Conservation (phyloP, 1,140 invertebrate genomes). For the Daktulosphaira vitifoliae region DNA sequence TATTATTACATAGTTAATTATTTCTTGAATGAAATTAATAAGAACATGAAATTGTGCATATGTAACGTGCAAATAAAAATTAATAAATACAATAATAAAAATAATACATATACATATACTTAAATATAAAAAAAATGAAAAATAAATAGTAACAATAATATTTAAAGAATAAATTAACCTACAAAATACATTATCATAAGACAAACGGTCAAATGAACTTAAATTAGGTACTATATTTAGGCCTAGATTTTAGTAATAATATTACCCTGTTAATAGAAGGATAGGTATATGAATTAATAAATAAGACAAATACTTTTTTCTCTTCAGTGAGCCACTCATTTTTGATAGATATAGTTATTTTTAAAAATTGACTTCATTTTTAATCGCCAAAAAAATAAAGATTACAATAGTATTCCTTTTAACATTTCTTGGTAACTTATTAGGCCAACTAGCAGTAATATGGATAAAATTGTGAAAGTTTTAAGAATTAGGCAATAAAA, state of each 20-base stretch:
- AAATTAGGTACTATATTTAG: conserved; percentile 2
- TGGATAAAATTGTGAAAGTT: neutral
- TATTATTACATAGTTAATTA: neutral
- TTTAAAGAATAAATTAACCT: neutral
- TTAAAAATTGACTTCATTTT: neutral
- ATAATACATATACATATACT: neutral
- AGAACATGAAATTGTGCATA: conserved; percentile 16
- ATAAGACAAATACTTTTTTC: neutral
- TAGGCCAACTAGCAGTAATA: conserved; percentile 1
- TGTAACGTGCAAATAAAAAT: conserved; percentile 17
- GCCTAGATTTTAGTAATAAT: conserved; percentile 23
- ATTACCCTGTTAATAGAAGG: conserved; percentile 33
- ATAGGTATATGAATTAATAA: neutral
- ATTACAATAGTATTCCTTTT: neutral
- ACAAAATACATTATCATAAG: neutral
- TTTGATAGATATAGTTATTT: neutral
- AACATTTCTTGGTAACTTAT: conserved; percentile 13
- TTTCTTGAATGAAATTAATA: neutral
- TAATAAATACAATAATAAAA: conserved; percentile 14
- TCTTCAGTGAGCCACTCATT: conserved; percentile 8
- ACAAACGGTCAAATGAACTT: conserved; percentile 19
- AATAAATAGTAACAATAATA: neutral
- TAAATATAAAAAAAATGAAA: neutral
- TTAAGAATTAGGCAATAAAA: neutral
- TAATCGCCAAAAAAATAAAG: neutral